These are phyloP conservation scores for Cantharis flavilabris DNA, from an alignment of 2,888 invertebrate species.

Conservation along the genomic window DNA sequence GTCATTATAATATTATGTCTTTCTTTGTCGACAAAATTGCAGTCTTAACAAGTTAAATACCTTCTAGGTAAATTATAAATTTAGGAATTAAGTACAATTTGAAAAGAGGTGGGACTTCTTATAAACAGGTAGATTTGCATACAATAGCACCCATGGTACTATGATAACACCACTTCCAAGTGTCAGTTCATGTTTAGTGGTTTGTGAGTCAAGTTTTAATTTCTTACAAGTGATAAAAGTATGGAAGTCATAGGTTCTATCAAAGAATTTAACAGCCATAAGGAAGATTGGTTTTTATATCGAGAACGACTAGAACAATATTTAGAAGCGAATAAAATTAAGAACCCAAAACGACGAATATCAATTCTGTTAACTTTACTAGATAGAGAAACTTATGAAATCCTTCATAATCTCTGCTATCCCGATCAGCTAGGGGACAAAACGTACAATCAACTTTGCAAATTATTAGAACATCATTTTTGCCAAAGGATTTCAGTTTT, in stretches of 20 bases:
- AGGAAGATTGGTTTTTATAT: not conserved
- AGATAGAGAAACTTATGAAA: not conserved
- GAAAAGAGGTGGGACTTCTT: too few species aligned
- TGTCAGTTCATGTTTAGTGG: too few species aligned
- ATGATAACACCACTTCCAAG: too few species aligned
- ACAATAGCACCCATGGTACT: too few species aligned
- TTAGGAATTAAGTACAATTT: too few species aligned
- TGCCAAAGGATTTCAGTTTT: not conserved
- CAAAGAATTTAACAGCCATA: not conserved
- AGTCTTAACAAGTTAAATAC: too few species aligned
- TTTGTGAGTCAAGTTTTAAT: not conserved
- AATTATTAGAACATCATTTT: not conserved
- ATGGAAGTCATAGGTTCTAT: not conserved
- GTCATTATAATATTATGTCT: too few species aligned
- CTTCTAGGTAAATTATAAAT: too few species aligned
- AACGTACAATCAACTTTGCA: not conserved
- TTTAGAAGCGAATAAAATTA: not conserved
- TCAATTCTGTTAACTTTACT: not conserved
- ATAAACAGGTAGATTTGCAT: too few species aligned
- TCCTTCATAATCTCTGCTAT: not conserved
- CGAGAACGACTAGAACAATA: not conserved
- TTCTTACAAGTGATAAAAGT: not conserved
- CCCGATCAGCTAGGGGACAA: not conserved
- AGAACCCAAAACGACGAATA: not conserved
- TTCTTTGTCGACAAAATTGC: too few species aligned